Evolutionary conservation across 2,113 vertebrate species (phyloP), one percentile per base, ranked within the genome.

Genomic region (Clarias macrocephalus): DNA sequence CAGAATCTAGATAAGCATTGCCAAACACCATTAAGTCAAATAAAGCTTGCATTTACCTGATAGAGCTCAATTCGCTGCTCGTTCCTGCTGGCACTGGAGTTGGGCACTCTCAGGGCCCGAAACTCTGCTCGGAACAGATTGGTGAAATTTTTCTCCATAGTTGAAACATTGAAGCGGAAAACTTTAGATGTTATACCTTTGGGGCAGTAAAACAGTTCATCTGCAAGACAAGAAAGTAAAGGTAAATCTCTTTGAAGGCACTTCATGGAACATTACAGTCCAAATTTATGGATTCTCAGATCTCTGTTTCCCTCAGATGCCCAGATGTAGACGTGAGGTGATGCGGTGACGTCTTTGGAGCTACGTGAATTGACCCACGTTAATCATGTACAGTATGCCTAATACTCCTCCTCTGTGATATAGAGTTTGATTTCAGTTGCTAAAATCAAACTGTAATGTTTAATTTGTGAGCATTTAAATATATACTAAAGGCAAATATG

Each of bases 61-160:
- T 99, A 99, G 91, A 99, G 96, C 93, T 99, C 98, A 66, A 99
- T 97, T 88, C 98, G 96, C 93, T 99, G 98, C 90, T 99, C 98
- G 0, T 94, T 96, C 89, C 95, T 97, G 93, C 97, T 98, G 92
- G 98, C 96, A 25, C 88, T 93, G 0, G 88, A 91, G 91, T 99
- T 99, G 86, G 97, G 96, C 90, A 97, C 94, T 1, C 98, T 94
- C 92, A 98, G 93, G 83, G 97, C 97, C 66, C 98, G 95, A 89
- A 99, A 99, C 93, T 99, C 98, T 0, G 98, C 98, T 85, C 97
- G 96, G 94, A 99, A 99, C 86, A 99, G 93, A 92, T 98, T 99
- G 93, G 96, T 97, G 93, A 96, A 95, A 91, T 99, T 99, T 93
- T 97, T 98, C 95, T 99, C 98, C 95, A 98, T 97, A 11, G 95